Evolutionary conservation across 2,797 vertebrate genomes (phyloP).

Genomic region (Galago senegalensis): DNA sequence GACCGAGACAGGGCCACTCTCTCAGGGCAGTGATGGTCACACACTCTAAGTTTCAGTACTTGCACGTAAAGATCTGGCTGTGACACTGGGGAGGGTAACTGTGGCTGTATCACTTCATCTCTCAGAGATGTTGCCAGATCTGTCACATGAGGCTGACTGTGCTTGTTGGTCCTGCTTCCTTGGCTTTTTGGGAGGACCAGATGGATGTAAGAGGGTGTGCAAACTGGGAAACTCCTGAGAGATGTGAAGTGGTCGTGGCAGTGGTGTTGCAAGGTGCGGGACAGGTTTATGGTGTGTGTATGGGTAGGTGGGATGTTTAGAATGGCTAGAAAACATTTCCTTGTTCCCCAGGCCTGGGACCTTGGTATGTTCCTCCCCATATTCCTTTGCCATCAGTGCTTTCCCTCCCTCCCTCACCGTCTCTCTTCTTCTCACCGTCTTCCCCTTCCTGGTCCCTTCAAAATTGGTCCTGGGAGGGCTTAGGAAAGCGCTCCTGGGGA

Average conservation of each 20-base stretch:
- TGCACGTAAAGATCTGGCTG: background rate
- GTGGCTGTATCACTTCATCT: background rate
- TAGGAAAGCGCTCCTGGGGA: background rate
- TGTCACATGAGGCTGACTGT: background rate
- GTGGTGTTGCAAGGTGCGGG: background rate
- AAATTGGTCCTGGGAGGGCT: background rate
- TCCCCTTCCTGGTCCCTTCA: background rate
- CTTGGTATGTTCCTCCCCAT: background rate
- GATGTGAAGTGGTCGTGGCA: background rate
- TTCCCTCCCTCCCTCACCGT: background rate
- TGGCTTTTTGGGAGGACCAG: background rate
- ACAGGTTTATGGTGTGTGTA: background rate
- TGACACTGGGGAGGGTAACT: background rate
- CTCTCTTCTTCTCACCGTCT: background rate
- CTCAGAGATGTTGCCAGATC: background rate
- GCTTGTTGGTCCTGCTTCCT: background rate
- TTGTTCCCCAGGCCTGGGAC: background rate
- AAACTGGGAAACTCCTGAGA: background rate
- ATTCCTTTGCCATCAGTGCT: background rate
- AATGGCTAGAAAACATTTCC: background rate
- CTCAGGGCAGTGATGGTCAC: background rate
- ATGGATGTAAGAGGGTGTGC: background rate
- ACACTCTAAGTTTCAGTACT: background rate
- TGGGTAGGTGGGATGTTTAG: background rate
- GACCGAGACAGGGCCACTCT: fast-evolving